Percentiles rank a stretch among this genome's conserved stretches.
phyloP scores from a whole-genome alignment of 2,888 invertebrate species.

The Drepana falcataria region DNA sequence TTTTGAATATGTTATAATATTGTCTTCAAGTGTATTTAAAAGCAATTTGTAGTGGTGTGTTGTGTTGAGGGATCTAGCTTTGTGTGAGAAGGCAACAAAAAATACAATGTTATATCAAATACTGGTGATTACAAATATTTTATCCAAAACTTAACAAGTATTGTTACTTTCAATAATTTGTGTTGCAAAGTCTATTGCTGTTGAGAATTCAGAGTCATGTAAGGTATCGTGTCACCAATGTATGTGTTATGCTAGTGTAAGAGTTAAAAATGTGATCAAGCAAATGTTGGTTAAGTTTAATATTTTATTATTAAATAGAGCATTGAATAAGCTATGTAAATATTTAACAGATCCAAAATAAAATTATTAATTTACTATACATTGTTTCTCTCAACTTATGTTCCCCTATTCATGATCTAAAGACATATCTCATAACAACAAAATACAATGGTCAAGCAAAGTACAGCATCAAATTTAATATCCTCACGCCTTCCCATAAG shows the following conservation, averaged over 20 bases:
- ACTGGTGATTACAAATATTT: conserved; percentile 20
- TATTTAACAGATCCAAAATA: conserved; percentile 72
- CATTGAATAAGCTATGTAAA: conserved; percentile 71
- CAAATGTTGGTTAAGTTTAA: conserved; percentile 71
- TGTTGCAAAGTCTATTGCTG: conserved; percentile 55
- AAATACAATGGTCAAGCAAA: too few species aligned
- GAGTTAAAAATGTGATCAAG: conserved; percentile 70
- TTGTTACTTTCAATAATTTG: conserved; percentile 48
- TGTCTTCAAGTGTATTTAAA: too few species aligned
- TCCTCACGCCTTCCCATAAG: too few species aligned
- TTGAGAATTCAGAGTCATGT: conserved; percentile 21
- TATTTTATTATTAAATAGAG: conserved; percentile 66
- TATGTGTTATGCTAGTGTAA: conserved; percentile 29
- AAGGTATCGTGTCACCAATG: conserved; percentile 2
- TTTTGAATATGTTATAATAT: too few species aligned
- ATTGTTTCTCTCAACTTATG: conserved; percentile 26
- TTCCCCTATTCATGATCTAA: conserved; percentile 1
- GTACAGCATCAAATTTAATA: too few species aligned
- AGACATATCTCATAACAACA: too few species aligned
- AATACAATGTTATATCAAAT: conserved; percentile 12
- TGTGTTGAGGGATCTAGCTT: too few species aligned
- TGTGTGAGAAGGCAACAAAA: too few species aligned
- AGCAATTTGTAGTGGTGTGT: too few species aligned
- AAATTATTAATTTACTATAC: conserved; percentile 76
- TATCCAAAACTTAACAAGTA: conserved; percentile 48